A percentile compares a stretch with the other conserved stretches of the same genome.
These are phyloP conservation scores for Ips typographus DNA, from an alignment of 1,140 invertebrate genomes.

Conservation along the genomic window DNA sequence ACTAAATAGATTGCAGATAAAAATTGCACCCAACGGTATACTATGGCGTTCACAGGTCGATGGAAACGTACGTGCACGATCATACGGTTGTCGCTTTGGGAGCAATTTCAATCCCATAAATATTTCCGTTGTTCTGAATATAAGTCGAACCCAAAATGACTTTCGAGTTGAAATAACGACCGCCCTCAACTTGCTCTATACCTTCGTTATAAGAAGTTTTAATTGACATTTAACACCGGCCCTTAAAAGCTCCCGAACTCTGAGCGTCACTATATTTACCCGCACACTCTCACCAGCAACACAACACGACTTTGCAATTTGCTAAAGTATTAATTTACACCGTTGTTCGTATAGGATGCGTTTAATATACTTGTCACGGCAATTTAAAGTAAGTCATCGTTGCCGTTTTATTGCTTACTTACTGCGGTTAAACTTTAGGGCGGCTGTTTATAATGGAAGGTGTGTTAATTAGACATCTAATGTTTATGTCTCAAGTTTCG, in stretches of 20 bases:
- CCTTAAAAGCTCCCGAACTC: too few relatives aligned
- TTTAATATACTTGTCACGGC: conserved; percentile 1
- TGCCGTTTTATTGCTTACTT: not conserved
- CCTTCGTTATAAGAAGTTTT: too few relatives aligned
- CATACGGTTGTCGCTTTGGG: conserved; percentile 1
- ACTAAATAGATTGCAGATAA: conserved; percentile 16
- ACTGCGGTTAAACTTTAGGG: not conserved
- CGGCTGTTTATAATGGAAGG: not conserved
- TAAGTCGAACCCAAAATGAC: too few relatives aligned
- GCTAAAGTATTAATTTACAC: conserved; percentile 5
- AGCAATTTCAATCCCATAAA: conserved; percentile 8
- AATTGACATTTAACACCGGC: too few relatives aligned
- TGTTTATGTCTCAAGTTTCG: not conserved
- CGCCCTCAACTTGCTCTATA: too few relatives aligned
- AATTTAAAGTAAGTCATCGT: conserved; percentile 1
- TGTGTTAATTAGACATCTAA: not conserved
- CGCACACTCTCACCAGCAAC: not conserved
- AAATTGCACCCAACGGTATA: conserved; percentile 10
- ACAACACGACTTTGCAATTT: conserved; percentile 5
- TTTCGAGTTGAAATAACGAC: too few relatives aligned
- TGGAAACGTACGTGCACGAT: conserved; percentile 7
- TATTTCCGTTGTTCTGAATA: not conserved
- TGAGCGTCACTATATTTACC: not conserved
- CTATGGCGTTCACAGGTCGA: conserved; percentile 4
- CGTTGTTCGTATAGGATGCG: not conserved